phyloP scores from a whole-genome alignment of 2,888 invertebrate species.

The Tricholauxania praeusta region DNA sequence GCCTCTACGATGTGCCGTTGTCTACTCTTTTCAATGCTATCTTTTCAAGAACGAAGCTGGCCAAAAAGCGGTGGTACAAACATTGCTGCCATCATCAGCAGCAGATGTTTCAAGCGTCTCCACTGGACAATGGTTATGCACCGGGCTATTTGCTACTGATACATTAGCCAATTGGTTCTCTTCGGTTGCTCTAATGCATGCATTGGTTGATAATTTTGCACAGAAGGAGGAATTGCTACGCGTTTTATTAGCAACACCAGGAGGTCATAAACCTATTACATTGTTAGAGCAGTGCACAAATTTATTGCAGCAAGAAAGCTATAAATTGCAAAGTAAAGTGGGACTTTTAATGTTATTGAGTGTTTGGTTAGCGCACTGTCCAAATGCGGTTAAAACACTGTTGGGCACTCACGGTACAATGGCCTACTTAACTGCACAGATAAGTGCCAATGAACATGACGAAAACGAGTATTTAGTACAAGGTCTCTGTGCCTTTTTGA shows the following conservation, averaged over 20 bases:
- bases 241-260: slow-evolving; percentile 88
- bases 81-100: slow-evolving; percentile 87
- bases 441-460: slow-evolving; percentile 87
- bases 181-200: slow-evolving; percentile 90
- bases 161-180: slow-evolving; percentile 96
- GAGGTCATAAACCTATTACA: slow-evolving; percentile 87
- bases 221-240: slow-evolving; percentile 92
- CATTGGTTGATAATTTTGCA: slow-evolving; percentile 84
- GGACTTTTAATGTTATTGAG: slow-evolving; percentile 92
- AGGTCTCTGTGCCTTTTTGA: slow-evolving; percentile 90
- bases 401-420: slow-evolving; percentile 84
- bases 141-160: slow-evolving; percentile 90
- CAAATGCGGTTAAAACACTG: slow-evolving; percentile 85
- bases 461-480: slow-evolving; percentile 90
- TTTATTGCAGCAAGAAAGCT: slow-evolving; percentile 81
- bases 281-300: slow-evolving; percentile 90
- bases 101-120: slow-evolving; percentile 79
- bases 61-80: slow-evolving; percentile 90
- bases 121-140: slow-evolving; percentile 91
- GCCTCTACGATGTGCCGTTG: slow-evolving; percentile 88
- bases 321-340: slow-evolving; percentile 79
- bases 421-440: slow-evolving; percentile 86
- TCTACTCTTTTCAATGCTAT: slow-evolving; percentile 98
- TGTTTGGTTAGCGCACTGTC: slow-evolving; percentile 89
- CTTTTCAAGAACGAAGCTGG: slow-evolving; percentile 92